Conservation (phyloP, 2,797 vertebrate species). For the Myotis myotis region DNA sequence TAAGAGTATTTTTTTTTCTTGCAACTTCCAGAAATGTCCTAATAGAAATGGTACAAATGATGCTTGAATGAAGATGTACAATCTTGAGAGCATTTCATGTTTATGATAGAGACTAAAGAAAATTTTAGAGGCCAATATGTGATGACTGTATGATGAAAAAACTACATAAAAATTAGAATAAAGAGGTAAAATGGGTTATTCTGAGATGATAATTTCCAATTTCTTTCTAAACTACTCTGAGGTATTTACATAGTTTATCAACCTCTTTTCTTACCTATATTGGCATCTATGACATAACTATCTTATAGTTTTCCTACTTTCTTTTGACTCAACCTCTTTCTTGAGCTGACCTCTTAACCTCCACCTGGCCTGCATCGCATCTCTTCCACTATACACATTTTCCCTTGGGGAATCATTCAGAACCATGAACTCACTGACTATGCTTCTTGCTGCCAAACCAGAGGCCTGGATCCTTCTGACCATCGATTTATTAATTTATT, state of each 20-base stretch:
- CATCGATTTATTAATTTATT: background rate
- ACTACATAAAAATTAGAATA: background rate
- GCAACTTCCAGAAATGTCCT: background rate
- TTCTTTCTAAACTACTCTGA: slow-evolving; percentile 11
- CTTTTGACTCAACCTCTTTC: background rate
- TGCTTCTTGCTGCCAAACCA: background rate
- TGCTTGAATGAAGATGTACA: background rate
- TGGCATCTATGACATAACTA: background rate
- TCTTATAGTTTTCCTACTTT: background rate
- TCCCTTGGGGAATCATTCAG: background rate
- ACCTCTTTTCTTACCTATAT: background rate
- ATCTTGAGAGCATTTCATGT: background rate
- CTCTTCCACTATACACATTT: background rate
- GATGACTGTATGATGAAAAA: background rate
- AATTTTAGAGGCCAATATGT: background rate
- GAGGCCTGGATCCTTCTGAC: background rate
- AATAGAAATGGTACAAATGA: background rate
- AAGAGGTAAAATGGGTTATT: background rate
- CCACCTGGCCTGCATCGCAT: background rate
- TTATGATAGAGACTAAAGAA: background rate
- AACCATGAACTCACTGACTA: background rate
- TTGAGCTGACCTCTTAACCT: background rate
- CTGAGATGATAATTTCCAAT: background rate
- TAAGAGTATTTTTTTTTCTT: background rate
- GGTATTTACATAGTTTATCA: background rate